Evolutionary conservation across 23 tunicate species (phyloP).

Genomic region (Ascidia mentula): DNA sequence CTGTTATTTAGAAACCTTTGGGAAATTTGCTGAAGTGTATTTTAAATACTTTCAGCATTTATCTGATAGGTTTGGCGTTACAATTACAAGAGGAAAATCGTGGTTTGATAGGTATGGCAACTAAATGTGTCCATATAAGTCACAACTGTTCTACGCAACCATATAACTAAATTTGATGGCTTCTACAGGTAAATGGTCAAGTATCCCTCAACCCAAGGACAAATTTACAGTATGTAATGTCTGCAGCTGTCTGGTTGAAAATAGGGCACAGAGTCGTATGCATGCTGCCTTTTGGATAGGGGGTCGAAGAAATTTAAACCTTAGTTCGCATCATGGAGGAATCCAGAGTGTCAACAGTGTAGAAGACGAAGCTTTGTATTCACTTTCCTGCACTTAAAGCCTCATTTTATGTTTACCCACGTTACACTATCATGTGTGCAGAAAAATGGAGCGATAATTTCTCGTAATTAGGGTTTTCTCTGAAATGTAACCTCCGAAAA

Average conservation of each 20-base stretch:
- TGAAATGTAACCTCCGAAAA: no score
- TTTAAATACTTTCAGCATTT: constrained; percentile 45
- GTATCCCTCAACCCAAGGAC: not conserved
- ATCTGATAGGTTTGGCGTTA: constrained; percentile 74
- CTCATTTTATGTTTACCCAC: no score
- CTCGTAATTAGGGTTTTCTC: no score
- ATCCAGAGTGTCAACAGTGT: no score
- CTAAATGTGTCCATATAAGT: constrained; percentile 54
- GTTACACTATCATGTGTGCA: no score
- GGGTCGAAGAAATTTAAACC: constrained; percentile 61
- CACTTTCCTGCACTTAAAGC: no score
- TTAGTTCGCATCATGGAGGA: constrained; percentile 70
- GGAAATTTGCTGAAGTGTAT: not conserved
- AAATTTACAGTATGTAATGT: not conserved
- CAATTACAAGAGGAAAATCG: constrained; percentile 57
- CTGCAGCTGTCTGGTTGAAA: constrained; percentile 75
- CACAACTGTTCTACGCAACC: constrained; percentile 56
- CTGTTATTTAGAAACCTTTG: constrained; percentile 24
- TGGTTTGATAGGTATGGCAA: constrained; percentile 49
- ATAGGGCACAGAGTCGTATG: constrained; percentile 75
- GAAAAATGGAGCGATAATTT: no score
- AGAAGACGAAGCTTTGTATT: no score
- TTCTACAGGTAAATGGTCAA: constrained; percentile 72
- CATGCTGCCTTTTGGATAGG: constrained; percentile 75
- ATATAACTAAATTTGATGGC: constrained; percentile 73